Base-by-base conservation (phyloP, 1,140 invertebrate species). In the Drosophila sechellia region DNA sequence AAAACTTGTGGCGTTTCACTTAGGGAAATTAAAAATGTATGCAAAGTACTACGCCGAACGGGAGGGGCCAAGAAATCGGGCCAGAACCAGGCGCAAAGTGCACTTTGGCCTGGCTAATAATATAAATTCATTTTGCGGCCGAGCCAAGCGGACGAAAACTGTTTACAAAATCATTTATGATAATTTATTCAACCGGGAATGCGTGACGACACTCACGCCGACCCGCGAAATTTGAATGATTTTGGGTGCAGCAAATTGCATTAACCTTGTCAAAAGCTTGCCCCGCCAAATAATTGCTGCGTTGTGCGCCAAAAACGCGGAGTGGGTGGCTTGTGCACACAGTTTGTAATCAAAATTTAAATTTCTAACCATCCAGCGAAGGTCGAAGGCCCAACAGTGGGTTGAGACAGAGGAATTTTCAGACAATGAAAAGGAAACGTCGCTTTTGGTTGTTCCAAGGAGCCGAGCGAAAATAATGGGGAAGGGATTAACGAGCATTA, bases 201-300 rank as follows among this genome's bases (percentile, higher is more conserved):
- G 84, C 83, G 83, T 83, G 79, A 79, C 81, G 59, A 48, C 34
- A 50, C 25, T 48, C 45, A 8, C 45, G 45, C 22, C 45, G n/a
- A 57, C n/a, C 65, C 31, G 46, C 66, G 49, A 57, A 56, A 54
- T 49, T 76, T 75, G 72, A 75, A 69, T 60, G 77, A 81, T 79
- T 86, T 75, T 72, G 79, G 83, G 79, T 86, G 84, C 83, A 79
- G 83, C 75, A 79, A 86, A 86, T 86, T 86, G 84, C 79, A 87
- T 48, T 87, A 49, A 66, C 75, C 84, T 89, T 86, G 83, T 68
- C 60, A 83, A 63, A 64, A 31, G 31, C 31, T 31, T 8, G 31
- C 31, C 48, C 59, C 52, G 76, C 63, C 79, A 76, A 69, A 75
- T 87, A 86, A 86, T 78, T 86, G 81, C 49, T 50, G 52, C 27